Conservation (phyloP, 1,140 invertebrate genomes). For the Limonius californicus region DNA sequence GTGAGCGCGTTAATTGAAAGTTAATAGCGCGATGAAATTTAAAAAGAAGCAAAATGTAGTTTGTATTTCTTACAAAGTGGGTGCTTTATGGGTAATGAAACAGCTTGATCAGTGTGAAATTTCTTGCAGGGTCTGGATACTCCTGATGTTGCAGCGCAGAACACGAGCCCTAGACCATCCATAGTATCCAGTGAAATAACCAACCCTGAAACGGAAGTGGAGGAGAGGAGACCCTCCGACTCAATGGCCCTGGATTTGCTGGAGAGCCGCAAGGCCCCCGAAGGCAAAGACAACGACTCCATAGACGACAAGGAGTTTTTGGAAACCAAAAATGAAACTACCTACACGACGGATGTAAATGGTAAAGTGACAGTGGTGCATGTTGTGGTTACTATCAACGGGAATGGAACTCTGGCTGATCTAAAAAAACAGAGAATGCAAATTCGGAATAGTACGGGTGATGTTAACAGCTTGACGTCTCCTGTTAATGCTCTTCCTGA, state of each 20-base stretch:
- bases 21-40: slow-evolving; percentile 2
- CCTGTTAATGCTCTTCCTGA: slow-evolving; percentile 49
- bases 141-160: slow-evolving; percentile 12
- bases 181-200: background rate
- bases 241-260: slow-evolving; percentile 33
- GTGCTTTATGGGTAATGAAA: slow-evolving; percentile 5
- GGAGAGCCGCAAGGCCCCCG: slow-evolving; percentile 62
- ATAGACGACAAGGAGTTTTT: slow-evolving; percentile 60
- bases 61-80: slow-evolving; percentile 43
- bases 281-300: slow-evolving; percentile 73
- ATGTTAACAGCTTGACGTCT: slow-evolving; percentile 49
- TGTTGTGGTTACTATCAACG: slow-evolving; percentile 65
- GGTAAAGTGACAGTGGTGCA: slow-evolving; percentile 80
- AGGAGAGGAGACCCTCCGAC: slow-evolving; percentile 36
- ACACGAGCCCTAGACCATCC: background rate
- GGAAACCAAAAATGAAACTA: slow-evolving; percentile 78
- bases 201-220: background rate
- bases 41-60: slow-evolving; percentile 32
- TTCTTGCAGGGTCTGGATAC: slow-evolving; percentile 28
- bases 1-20: background rate
- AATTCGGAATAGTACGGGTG: slow-evolving; percentile 63
- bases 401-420: slow-evolving; percentile 71
- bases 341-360: slow-evolving; percentile 71
- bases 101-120: background rate
- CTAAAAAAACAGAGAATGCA: slow-evolving; percentile 85